phyloP scores from a whole-genome alignment of 2,113 vertebrate species.

The Podarcis muralis region DNA sequence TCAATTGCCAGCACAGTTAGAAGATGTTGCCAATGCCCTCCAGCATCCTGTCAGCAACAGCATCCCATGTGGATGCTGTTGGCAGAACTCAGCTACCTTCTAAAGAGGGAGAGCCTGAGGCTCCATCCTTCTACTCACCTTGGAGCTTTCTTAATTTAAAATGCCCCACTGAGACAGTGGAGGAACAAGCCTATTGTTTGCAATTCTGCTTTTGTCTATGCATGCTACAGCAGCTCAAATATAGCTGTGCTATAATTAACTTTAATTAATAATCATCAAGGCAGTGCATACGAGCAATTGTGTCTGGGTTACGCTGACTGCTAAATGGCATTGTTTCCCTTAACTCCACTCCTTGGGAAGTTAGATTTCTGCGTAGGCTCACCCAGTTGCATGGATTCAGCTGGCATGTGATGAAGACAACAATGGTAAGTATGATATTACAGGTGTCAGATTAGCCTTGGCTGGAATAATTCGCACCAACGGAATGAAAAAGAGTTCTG shows the following conservation, averaged over 20 bases:
- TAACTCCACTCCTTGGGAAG: background rate
- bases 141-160: conserved; percentile 56
- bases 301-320: conserved; percentile 15
- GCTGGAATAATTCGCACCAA: background rate
- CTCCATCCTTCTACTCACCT: conserved; percentile 28
- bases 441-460: background rate
- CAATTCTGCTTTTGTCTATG: conserved; percentile 48
- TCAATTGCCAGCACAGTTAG: background rate
- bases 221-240: conserved; percentile 60
- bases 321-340: background rate
- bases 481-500: background rate
- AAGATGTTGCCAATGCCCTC: background rate
- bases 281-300: conserved; percentile 54
- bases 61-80: background rate
- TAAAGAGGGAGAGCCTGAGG: background rate
- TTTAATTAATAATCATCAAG: conserved; percentile 73
- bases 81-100: background rate
- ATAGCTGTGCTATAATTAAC: conserved; percentile 66
- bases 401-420: background rate
- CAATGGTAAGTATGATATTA: background rate
- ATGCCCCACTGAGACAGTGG: background rate
- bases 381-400: background rate
- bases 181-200: conserved; percentile 53
- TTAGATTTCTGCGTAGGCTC: background rate
- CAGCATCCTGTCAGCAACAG: background rate